Conservation (phyloP, 2,113 vertebrate genomes). For the Chitala chitala region DNA sequence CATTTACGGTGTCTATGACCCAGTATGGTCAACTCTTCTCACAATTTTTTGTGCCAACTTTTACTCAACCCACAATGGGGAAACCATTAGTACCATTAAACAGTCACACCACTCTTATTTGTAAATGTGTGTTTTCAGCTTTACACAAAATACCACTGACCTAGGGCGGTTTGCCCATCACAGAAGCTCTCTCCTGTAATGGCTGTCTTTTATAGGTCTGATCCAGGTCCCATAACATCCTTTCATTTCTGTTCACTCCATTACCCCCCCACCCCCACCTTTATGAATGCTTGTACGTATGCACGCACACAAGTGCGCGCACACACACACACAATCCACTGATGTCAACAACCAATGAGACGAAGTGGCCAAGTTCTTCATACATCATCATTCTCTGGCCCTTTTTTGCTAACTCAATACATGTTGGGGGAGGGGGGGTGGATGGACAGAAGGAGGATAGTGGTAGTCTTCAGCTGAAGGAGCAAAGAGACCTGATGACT, state of each 20-base stretch:
- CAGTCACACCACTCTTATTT: too few relatives aligned
- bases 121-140: too few relatives aligned
- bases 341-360: constrained; percentile 6
- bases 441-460: constrained; percentile 21
- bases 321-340: not conserved
- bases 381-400: too few relatives aligned
- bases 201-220: not conserved
- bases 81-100: too few relatives aligned
- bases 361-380: too few relatives aligned
- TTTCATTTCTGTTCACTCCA: not conserved
- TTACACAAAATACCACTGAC: not conserved
- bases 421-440: not conserved
- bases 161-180: not conserved
- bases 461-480: constrained; percentile 32
- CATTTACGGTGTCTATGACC: too few relatives aligned
- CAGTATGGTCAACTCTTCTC: too few relatives aligned
- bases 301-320: not conserved
- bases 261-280: not conserved
- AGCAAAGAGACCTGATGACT: constrained; percentile 38
- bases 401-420: too few relatives aligned
- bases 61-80: not conserved
- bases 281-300: not conserved
- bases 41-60: too few relatives aligned
- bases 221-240: constrained; percentile 34
- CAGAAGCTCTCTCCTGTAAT: too few relatives aligned